Evolutionary conservation across 2,797 vertebrate species (phyloP).

Genomic region (Rhynchotus rufescens): DNA sequence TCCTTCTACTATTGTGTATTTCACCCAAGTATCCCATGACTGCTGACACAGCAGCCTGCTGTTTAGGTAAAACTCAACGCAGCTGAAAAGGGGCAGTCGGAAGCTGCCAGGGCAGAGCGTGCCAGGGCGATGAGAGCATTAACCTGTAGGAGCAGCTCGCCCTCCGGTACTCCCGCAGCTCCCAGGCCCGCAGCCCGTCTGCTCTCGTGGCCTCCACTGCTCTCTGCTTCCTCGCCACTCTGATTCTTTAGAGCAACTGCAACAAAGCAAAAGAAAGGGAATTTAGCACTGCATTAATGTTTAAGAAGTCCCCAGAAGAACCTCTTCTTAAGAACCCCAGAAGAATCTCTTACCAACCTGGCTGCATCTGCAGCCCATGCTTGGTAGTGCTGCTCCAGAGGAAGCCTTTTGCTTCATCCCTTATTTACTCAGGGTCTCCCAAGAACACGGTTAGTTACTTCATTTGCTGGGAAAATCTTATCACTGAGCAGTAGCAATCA

Average conservation of each 20-base stretch:
- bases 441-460: not conserved
- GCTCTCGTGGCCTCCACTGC: not conserved
- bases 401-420: not conserved
- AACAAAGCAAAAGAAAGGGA: not conserved
- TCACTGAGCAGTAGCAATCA: not conserved
- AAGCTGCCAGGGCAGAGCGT: not conserved
- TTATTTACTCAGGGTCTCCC: not conserved
- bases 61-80: not conserved
- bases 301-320: conserved; percentile 30
- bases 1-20: not conserved
- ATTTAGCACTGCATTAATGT: conserved; percentile 57
- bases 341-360: not conserved
- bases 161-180: conserved; percentile 71
- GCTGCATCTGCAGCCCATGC: not conserved
- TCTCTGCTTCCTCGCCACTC: conserved; percentile 8
- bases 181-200: not conserved
- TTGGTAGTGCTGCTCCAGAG: not conserved
- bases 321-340: not conserved
- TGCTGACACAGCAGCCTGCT: not conserved
- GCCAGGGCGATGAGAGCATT: not conserved
- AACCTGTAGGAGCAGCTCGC: conserved; percentile 86
- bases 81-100: not conserved
- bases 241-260: conserved; percentile 79
- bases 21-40: not conserved
- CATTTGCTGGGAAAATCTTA: not conserved